Percentiles rank a stretch among this genome's conserved stretches.
Conservation (phyloP, 2,797 vertebrate genomes). For the Myotis myotis region DNA sequence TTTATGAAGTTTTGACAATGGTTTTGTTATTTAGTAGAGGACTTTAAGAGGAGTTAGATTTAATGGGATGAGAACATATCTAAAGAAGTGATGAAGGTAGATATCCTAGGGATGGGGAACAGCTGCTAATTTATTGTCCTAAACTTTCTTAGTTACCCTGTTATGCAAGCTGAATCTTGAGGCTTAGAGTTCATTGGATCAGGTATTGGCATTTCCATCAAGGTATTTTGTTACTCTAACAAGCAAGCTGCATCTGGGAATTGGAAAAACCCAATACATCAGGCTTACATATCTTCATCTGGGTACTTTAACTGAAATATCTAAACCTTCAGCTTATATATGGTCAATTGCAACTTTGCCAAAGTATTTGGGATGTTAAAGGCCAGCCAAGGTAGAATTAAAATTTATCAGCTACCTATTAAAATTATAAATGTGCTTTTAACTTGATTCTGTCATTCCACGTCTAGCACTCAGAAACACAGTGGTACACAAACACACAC, state of each 20-base stretch:
- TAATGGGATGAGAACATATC: not conserved
- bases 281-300: not conserved
- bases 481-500: not conserved
- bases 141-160: not conserved
- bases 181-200: not conserved
- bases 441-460: not conserved
- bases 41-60: not conserved
- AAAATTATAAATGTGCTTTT: constrained; percentile 20
- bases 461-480: not conserved
- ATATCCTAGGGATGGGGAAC: not conserved
- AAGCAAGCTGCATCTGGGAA: not conserved
- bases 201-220: not conserved
- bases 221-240: not conserved
- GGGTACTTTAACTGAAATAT: not conserved
- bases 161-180: not conserved
- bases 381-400: not conserved
- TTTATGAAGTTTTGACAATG: constrained; percentile 1
- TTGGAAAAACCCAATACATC: not conserved
- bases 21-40: not conserved
- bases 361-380: not conserved
- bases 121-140: not conserved
- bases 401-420: not conserved
- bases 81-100: not conserved
- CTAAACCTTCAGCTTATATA: not conserved
- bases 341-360: not conserved